Evolutionary conservation across 2,797 vertebrate genomes (phyloP).

Genomic region (Sylvilagus floridanus): DNA sequence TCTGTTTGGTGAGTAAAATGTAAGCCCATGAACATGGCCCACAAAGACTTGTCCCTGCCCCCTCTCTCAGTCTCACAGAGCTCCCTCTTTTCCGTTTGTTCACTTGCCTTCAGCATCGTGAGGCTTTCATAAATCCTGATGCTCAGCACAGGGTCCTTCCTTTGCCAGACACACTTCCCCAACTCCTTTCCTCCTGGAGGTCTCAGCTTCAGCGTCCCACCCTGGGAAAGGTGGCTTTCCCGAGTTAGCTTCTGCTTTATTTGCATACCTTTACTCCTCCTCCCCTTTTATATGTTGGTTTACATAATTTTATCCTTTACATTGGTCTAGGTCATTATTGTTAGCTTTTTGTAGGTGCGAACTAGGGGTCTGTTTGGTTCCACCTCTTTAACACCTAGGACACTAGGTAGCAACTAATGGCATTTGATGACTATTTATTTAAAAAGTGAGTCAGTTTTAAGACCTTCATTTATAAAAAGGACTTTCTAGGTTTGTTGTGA

Average conservation of each 20-base stretch:
- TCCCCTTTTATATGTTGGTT: conserved; percentile 7
- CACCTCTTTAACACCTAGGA: background rate
- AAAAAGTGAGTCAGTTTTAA: background rate
- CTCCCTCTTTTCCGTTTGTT: background rate
- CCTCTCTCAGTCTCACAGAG: background rate
- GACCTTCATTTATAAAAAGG: background rate
- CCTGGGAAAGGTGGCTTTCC: background rate
- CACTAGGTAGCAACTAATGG: background rate
- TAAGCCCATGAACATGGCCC: background rate
- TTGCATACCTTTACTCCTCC: background rate
- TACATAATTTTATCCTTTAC: conserved; percentile 16
- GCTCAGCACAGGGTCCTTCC: background rate
- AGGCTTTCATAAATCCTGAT: background rate
- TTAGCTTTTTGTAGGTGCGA: conserved; percentile 3
- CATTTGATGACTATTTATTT: conserved; percentile 9
- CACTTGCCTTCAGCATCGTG: background rate
- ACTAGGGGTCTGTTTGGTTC: conserved; percentile 1
- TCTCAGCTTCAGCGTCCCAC: background rate
- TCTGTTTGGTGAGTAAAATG: background rate
- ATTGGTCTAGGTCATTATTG: background rate
- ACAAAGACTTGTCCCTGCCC: background rate
- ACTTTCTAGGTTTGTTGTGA: background rate
- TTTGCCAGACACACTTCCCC: background rate
- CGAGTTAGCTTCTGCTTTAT: background rate
- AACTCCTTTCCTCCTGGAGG: background rate